These are phyloP conservation scores for Tetramorium alpestre DNA, from an alignment of 1,140 invertebrate genomes.

Conservation along the genomic window DNA sequence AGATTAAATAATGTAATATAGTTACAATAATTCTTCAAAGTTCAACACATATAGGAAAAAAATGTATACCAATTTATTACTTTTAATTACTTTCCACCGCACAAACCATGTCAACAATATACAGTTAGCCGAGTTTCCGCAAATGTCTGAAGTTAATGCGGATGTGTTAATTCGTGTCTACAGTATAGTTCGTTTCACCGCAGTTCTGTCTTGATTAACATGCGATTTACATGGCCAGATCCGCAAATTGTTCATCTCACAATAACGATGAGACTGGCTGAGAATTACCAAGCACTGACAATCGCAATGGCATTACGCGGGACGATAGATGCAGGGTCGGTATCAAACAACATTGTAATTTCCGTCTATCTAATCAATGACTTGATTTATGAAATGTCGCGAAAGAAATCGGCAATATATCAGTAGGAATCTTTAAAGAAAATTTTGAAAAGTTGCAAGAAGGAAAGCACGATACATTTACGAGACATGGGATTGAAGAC, in stretches of 20 bases:
- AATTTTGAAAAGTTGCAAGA: neutral
- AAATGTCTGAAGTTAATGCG: constrained; percentile 63
- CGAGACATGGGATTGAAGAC: constrained; percentile 4
- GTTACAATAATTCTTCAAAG: constrained; percentile 64
- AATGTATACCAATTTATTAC: constrained; percentile 73
- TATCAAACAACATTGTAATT: constrained; percentile 28
- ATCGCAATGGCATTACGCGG: constrained; percentile 43
- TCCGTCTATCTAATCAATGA: constrained; percentile 8
- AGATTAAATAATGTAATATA: constrained; percentile 76
- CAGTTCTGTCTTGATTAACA: constrained; percentile 63
- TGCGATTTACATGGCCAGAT: constrained; percentile 62
- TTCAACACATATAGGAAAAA: constrained; percentile 71
- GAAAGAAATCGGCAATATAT: constrained; percentile 24
- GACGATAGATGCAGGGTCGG: constrained; percentile 36
- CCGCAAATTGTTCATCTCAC: constrained; percentile 54
- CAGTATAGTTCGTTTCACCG: constrained; percentile 44
- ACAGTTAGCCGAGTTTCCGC: constrained; percentile 62
- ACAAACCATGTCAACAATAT: constrained; percentile 71
- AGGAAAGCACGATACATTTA: constrained; percentile 4
- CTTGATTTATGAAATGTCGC: constrained; percentile 26
- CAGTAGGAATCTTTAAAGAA: constrained; percentile 6
- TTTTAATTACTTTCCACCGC: constrained; percentile 75
- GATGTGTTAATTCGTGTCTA: constrained; percentile 62
- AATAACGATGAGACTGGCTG: constrained; percentile 45
- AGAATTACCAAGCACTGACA: constrained; percentile 46